Conservation (phyloP, 2,797 vertebrate species). For the Rhinoraja longicauda region DNA sequence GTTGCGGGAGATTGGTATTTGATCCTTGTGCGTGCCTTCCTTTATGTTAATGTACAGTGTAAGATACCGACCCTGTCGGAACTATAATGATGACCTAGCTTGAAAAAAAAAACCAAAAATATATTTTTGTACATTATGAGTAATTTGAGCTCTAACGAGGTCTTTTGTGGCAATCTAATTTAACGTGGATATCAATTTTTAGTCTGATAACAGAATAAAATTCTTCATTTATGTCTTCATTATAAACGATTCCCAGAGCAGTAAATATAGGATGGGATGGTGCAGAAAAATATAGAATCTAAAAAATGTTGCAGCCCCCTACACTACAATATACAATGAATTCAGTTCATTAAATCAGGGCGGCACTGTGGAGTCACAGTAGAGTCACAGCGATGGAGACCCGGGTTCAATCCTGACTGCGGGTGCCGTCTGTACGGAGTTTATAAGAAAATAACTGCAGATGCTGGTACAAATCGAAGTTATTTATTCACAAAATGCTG, state of each 20-base stretch:
- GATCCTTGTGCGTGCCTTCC: neutral
- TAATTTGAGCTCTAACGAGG: neutral
- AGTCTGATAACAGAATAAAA: neutral
- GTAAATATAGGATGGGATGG: neutral
- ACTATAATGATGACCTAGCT: neutral
- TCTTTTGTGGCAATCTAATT: neutral
- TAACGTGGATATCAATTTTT: neutral
- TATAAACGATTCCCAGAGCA: neutral
- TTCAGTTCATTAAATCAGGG: no score
- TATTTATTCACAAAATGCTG: no score
- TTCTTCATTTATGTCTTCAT: neutral
- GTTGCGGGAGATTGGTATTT: neutral
- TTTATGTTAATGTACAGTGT: conserved; percentile 13
- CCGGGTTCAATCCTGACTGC: no score
- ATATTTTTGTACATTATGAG: conserved; percentile 34
- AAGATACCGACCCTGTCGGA: neutral
- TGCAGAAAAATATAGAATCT: neutral
- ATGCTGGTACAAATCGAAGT: no score
- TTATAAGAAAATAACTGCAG: no score
- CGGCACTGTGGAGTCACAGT: no score
- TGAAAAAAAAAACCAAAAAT: conserved; percentile 20
- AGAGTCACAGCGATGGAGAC: no score
- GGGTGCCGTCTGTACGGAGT: no score
- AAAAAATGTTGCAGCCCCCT: neutral
- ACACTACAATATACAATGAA: no score